Evolutionary conservation across 1,140 invertebrate genomes (phyloP), one percentile per base, ranked within the genome.

Genomic region (Bombyx mori): DNA sequence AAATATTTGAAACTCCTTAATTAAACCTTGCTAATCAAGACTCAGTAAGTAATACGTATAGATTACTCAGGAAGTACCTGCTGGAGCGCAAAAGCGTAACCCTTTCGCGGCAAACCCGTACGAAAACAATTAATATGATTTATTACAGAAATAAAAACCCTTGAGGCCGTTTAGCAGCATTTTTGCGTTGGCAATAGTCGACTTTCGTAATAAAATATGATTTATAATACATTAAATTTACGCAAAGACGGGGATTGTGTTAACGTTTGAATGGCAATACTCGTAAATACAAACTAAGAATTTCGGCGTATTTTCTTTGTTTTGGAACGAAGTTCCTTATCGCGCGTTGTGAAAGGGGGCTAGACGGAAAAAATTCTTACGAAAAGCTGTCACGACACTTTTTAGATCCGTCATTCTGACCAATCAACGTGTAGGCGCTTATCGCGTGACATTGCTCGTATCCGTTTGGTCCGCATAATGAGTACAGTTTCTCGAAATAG

Each of bases 71-170:
- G 10, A 22, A 22, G 35, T 43, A 49, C 9, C 18, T 8, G 49
- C 0, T 56, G 54, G 43, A 35, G 54, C 26, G 7, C 53, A 61
- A 71, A 60, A 63, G 56, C 58, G 52, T 46, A 73, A 73, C 68
- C 68, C 71, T 66, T 73, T 70, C 54, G 22, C 26, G 10, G 54
- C 60, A 47, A 12, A 57, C 62, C 62, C 58, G 60, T 56, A 63
- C 63, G 61, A 74, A 76, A 76, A 76, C 75, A 81, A 81, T 79
- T 81, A 81, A 73, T 70, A 70, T 79, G 75, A 81, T 81, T 81
- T 77, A 81, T 75, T 70, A 63, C 58, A 61, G 64, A 75, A 75
- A 79, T 75, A 81, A 81, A 74, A 77, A 77, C 73, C 69, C 71
- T 75, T 69, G 73, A 73, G 66, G 67, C 71, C 65, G 73, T 77